phyloP scores from a whole-genome alignment of 2,888 invertebrate genomes.

The Vannuccia rotundouncinata region DNA sequence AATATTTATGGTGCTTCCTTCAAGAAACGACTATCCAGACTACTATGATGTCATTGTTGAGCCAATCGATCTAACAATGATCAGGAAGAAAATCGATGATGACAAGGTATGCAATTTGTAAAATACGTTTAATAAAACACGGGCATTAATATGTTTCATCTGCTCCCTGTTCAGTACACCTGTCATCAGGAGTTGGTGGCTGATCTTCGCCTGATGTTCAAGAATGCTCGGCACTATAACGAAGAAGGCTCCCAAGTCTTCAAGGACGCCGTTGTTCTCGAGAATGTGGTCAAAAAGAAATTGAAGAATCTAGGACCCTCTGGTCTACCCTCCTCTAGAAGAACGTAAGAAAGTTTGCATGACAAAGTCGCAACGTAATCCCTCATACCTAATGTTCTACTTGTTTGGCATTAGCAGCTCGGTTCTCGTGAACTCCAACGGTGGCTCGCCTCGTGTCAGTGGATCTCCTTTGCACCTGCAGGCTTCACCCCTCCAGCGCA shows the following conservation, averaged over 20 bases:
- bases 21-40: constrained; percentile 84
- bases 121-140: too few relatives aligned
- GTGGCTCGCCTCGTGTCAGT: not conserved
- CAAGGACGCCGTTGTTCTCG: constrained; percentile 81
- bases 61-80: constrained; percentile 88
- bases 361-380: too few relatives aligned
- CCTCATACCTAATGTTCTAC: not conserved
- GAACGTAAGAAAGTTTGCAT: constrained; percentile 21
- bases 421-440: not conserved
- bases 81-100: constrained; percentile 78
- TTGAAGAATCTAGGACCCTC: constrained; percentile 64
- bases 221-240: constrained; percentile 91
- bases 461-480: not conserved
- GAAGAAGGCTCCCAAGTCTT: constrained; percentile 91
- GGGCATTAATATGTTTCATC: too few relatives aligned
- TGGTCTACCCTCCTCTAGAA: constrained; percentile 34
- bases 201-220: constrained; percentile 80
- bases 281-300: constrained; percentile 74
- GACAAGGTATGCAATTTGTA: constrained; percentile 58
- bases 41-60: constrained; percentile 87
- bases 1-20: constrained; percentile 91
- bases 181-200: constrained; percentile 62
- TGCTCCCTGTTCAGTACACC: constrained; percentile 57
- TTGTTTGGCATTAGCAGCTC: not conserved
- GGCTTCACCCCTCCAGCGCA: constrained; percentile 28